These are phyloP conservation scores for Cerastis leucographa DNA, from an alignment of 2,888 invertebrate species.

Conservation along the genomic window DNA sequence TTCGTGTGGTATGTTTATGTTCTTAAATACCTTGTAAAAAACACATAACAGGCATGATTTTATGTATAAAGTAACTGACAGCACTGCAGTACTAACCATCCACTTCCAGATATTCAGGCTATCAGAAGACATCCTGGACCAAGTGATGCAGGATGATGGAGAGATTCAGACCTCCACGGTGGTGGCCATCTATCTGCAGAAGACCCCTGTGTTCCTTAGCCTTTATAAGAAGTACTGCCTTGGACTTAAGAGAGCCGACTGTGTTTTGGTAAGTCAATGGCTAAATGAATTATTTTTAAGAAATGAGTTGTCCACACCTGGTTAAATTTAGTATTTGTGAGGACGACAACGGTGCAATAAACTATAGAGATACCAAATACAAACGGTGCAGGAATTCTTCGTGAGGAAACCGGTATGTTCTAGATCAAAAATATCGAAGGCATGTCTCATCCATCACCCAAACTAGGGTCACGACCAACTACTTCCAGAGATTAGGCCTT, in stretches of 20 bases:
- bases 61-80: not conserved
- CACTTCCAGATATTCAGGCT: constrained; percentile 92
- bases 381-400: not conserved
- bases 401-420: not conserved
- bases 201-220: constrained; percentile 93
- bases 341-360: not conserved
- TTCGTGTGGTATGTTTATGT: no score
- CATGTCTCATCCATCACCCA: no score
- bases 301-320: not conserved
- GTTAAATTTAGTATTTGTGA: not conserved
- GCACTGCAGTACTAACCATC: not conserved
- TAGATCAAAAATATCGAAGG: no score
- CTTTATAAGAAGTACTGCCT: constrained; percentile 96
- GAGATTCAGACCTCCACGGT: constrained; percentile 93
- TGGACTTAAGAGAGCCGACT: constrained; percentile 96
- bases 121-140: constrained; percentile 95
- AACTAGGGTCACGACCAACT: not conserved
- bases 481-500: not conserved
- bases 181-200: constrained; percentile 93
- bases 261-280: constrained; percentile 92
- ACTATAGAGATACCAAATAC: not conserved
- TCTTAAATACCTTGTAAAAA: no score
- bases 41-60: no score
- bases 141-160: constrained; percentile 93
- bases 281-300: not conserved